These are phyloP conservation scores for Tipula vernalis DNA, from an alignment of 2,888 invertebrate genomes.

Conservation along the genomic window DNA sequence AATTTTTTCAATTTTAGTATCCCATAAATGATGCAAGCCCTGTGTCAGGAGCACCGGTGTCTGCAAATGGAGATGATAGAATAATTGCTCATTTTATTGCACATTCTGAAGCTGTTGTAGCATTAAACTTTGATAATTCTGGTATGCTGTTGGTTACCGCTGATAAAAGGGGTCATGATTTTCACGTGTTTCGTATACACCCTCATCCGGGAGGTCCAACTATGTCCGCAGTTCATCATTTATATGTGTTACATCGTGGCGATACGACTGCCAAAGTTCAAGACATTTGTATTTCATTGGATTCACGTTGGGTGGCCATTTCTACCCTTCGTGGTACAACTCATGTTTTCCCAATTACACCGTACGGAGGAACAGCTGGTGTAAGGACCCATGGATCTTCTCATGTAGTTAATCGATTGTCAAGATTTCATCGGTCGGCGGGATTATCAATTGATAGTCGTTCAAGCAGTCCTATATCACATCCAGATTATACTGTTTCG, in stretches of 20 bases:
- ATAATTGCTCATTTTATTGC: slow-evolving; percentile 80
- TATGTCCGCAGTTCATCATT: slow-evolving; percentile 82
- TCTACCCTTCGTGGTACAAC: slow-evolving; percentile 93
- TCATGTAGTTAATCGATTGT: slow-evolving; percentile 86
- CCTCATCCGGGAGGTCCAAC: slow-evolving; percentile 83
- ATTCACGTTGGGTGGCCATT: slow-evolving; percentile 93
- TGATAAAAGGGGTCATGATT: slow-evolving; percentile 86
- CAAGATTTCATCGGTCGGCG: slow-evolving; percentile 91
- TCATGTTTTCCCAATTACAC: slow-evolving; percentile 92
- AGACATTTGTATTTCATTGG: slow-evolving; percentile 82
- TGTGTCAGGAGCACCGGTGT: slow-evolving; percentile 28
- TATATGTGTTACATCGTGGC: slow-evolving; percentile 89
- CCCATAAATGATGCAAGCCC: slow-evolving; percentile 32
- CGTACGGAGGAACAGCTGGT: slow-evolving; percentile 86
- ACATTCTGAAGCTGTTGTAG: slow-evolving; percentile 77
- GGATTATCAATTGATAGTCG: slow-evolving; percentile 65
- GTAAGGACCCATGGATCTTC: slow-evolving; percentile 90
- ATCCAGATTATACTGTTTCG: slow-evolving; percentile 34
- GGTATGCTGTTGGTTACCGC: slow-evolving; percentile 84
- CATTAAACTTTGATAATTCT: slow-evolving; percentile 80
- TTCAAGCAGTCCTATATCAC: slow-evolving; percentile 52
- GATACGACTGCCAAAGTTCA: slow-evolving; percentile 93
- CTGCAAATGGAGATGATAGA: slow-evolving; percentile 46
- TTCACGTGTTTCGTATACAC: slow-evolving; percentile 89
- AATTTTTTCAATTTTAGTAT: slow-evolving; percentile 21